phyloP scores from a whole-genome alignment of 2,797 vertebrate genomes.

The Hippocampus kuda region DNA sequence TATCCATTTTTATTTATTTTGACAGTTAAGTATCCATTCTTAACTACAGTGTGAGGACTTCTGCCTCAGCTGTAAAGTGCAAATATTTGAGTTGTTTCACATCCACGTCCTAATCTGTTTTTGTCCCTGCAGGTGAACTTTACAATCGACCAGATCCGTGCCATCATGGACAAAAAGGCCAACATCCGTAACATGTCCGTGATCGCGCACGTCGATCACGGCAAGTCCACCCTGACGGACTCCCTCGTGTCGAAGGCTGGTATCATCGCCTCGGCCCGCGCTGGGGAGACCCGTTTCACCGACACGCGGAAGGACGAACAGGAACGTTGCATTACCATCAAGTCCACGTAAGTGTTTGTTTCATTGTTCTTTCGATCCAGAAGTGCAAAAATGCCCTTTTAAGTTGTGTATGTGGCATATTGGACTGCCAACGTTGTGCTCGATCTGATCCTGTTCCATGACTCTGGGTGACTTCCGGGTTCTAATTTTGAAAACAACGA shows the following conservation, averaged over 20 bases:
- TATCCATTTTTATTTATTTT: neutral
- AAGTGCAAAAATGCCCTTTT: no score
- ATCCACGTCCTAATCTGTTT: neutral
- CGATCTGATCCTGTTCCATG: no score
- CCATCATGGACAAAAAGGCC: conserved; percentile 97
- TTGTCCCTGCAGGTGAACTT: conserved; percentile 80
- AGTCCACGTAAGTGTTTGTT: conserved; percentile 80
- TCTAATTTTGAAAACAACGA: neutral
- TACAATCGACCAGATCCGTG: conserved; percentile 90
- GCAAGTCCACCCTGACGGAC: conserved; percentile 89
- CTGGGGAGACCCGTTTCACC: conserved; percentile 89
- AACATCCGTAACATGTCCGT: conserved; percentile 98
- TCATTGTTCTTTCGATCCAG: neutral
- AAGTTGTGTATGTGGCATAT: no score
- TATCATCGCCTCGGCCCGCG: conserved; percentile 83
- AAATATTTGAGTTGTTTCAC: neutral
- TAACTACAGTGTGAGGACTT: neutral
- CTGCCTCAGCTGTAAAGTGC: neutral
- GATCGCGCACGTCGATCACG: conserved; percentile 91
- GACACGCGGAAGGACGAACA: conserved; percentile 95
- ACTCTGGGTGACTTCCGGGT: no score
- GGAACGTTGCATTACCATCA: conserved; percentile 95
- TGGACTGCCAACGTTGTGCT: no score
- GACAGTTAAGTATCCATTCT: neutral
- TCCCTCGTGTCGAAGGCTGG: conserved; percentile 92